Evolutionary conservation across 2,797 vertebrate genomes (phyloP), one percentile per base, ranked within the genome.

Genomic region (Poecilia wingei): DNA sequence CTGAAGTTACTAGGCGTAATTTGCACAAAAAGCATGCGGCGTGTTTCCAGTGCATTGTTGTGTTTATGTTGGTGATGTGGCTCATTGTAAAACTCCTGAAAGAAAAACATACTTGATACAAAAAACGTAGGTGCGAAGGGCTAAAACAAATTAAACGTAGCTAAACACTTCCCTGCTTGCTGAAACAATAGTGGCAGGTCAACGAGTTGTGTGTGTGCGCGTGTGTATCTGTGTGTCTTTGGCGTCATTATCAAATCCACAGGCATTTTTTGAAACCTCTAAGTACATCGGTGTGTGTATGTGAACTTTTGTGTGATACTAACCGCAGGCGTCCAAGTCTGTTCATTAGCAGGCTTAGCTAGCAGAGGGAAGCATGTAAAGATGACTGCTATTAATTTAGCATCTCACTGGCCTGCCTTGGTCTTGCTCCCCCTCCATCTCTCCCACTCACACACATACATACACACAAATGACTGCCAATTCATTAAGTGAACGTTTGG

Each of bases 301-400:
- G 74, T 75, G 77, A 71, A 16, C 68, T 55, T 84, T 75, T 87
- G 86, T 90, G 86, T 85, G 90, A 91, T 79, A 84, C 84, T 92
- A 90, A 88, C 93, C 88, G 69, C 91, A 76, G 89, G 91, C 89
- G 12, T 88, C 91, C 88, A 85, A 91, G 90, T 92, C 88, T 93
- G 91, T 94, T 95, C 94, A 95, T 94, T 95, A 95, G 91, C 79
- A 90, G 89, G 88, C 92, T 91, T 91, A 90, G 87, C 91, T 86
- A 88, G 91, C 92, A 91, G 87, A 93, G 91, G 91, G 90, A 92
- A 88, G 86, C 86, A 86, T 93, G 89, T 94, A 92, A 94, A 93
- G 91, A 93, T 93, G 92, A 94, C 93, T 90, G 90, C 94, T 94
- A 94, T 95, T 96, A 94, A 95, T 96, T 95, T 95, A 94, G 91